These are phyloP conservation scores for Theonella swinhoei DNA, from an alignment of 37 sponge, comb jelly and placozoan genomes.

Conservation along the genomic window DNA sequence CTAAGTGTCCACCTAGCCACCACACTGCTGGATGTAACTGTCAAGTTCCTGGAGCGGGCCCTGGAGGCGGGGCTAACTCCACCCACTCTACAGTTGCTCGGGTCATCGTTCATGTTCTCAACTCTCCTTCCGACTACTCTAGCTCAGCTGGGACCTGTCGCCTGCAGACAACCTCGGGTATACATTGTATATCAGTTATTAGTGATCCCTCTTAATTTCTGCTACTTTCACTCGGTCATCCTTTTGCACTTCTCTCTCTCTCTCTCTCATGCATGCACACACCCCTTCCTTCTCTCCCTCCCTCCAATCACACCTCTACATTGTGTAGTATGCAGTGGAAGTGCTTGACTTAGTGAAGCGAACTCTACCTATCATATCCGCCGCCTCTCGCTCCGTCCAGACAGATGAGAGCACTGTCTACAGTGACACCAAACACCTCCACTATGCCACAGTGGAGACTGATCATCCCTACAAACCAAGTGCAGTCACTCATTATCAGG, in stretches of 20 bases:
- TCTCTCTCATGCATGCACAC: too few relatives aligned
- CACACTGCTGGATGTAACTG: constrained; percentile 53
- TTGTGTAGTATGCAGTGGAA: constrained; percentile 76
- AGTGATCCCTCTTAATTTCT: constrained; percentile 1
- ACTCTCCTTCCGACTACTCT: constrained; percentile 80
- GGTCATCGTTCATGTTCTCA: constrained; percentile 78
- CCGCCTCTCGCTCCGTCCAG: constrained; percentile 14
- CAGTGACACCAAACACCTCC: constrained; percentile 50
- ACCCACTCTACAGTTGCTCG: constrained; percentile 43
- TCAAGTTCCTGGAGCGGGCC: constrained; percentile 49
- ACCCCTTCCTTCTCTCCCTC: not conserved
- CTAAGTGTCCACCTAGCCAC: constrained; percentile 73
- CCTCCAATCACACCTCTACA: too few relatives aligned
- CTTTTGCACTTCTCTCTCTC: too few relatives aligned
- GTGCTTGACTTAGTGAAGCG: constrained; percentile 70
- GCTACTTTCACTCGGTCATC: not conserved
- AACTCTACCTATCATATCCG: constrained; percentile 68
- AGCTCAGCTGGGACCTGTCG: constrained; percentile 84
- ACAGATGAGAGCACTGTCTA: constrained; percentile 6
- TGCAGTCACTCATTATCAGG: constrained; percentile 76
- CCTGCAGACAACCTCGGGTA: constrained; percentile 68
- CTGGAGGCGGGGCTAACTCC: constrained; percentile 14
- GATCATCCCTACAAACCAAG: constrained; percentile 93
- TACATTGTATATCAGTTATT: not conserved
- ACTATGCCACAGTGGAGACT: constrained; percentile 87